Evolutionary conservation across 2,888 invertebrate genomes (phyloP), one percentile per base, ranked within the genome.

Genomic region (Smittia aterrima): DNA sequence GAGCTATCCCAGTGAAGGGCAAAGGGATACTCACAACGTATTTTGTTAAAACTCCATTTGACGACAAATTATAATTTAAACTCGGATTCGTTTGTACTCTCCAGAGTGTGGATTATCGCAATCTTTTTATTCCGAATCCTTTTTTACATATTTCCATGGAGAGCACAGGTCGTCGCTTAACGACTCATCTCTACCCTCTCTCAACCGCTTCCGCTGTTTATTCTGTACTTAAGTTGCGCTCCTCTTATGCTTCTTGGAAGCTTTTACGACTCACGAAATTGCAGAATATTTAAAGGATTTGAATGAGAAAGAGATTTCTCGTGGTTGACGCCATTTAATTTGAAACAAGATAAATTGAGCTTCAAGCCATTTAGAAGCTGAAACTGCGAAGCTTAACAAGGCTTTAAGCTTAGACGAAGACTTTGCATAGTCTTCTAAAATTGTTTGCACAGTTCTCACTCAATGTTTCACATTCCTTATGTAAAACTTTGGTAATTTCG

Each of bases 1-100:
- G 98, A 0, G 91, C 94, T 0, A 97, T 94, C 1, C 93, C 88
- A 79, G 95, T 98, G 9, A 98, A 98, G 83, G 98, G 98, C 54
- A 97, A 97, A 82, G 95, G 95, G 22, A 92, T 91, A 3, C 84
- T 97, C 74, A 90, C 89, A 54, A 96, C 96, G 0, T 97, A 94
- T 82, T 94, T 95, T 80, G 92, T 95, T n/a, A 92, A 91, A 83
- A 94, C 94, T 70, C 90, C 89, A 71, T 92, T 88, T 80, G 90
- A 90, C 81, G 87, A 87, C 75, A 76, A 64, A 64, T 64, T 64
- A 64, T 64, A 27, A 64, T 64, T 64, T 27, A 58, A 4, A n/a
- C 47, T 47, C 47, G 11, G n/a, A 47, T 7, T 38, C 4, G 9
- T 38, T 38, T 7, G 4, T 16, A n/a, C 11, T 11, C 47, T 47